A percentile compares a stretch with the other conserved stretches of the same genome.
These are phyloP conservation scores for Psilanteris sp. DNA, from an alignment of 1,140 invertebrate species.

Conservation along the genomic window DNA sequence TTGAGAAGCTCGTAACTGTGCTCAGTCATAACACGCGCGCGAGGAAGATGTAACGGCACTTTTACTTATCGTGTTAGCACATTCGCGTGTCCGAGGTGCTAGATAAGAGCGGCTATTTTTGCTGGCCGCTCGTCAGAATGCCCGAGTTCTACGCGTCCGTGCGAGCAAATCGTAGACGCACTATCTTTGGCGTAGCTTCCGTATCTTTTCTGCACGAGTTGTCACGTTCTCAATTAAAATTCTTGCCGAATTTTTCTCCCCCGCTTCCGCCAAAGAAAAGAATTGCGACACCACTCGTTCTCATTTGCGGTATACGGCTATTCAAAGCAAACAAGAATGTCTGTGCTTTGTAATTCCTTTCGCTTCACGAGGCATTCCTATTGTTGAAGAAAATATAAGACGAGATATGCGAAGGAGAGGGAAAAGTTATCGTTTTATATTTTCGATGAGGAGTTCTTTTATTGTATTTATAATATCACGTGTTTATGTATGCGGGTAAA, in stretches of 20 bases:
- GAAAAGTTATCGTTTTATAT: neutral
- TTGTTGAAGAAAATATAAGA: conserved; percentile 38
- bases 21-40: conserved; percentile 26
- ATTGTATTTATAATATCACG: conserved; percentile 8
- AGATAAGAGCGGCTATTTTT: conserved; percentile 27
- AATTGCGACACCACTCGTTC: conserved; percentile 23
- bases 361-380: conserved; percentile 30
- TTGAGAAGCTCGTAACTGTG: conserved; percentile 36
- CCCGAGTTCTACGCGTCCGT: conserved; percentile 37
- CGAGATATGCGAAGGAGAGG: neutral
- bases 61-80: conserved; percentile 45
- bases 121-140: conserved; percentile 23
- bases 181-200: conserved; percentile 56
- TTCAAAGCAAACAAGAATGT: conserved; percentile 55
- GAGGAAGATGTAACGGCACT: conserved; percentile 54
- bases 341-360: conserved; percentile 23
- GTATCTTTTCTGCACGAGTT: conserved; percentile 64
- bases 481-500: neutral
- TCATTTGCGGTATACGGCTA: conserved; percentile 27
- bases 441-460: neutral
- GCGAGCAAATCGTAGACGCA: conserved; percentile 57
- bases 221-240: conserved; percentile 73
- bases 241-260: conserved; percentile 68
- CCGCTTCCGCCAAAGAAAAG: conserved; percentile 17
- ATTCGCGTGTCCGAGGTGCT: conserved; percentile 29